Evolutionary conservation across 2,113 vertebrate species (phyloP), one percentile per base, ranked within the genome.

Genomic region (Cariama cristata): DNA sequence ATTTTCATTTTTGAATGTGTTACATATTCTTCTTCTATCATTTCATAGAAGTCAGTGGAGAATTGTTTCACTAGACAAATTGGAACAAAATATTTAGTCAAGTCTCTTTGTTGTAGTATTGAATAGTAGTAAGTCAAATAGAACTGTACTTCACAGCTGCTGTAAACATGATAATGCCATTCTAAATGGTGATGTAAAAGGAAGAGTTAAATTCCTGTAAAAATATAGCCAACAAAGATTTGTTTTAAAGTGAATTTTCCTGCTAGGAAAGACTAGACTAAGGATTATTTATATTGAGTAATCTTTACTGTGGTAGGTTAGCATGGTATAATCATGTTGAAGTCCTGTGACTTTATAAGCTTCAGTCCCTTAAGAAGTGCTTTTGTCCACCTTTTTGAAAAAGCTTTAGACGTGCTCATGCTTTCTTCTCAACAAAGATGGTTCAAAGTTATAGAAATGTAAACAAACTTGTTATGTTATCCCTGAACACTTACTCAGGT

Each of bases 401-500:
- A 81, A 64, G 2, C 14, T 89, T 45, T 40, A 45, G 32, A 15
- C 2, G 3, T 22, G 12, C 28, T 53, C 21, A 19, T 56, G 8
- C 11, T 82, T 74, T 68, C 14, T 59, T 81, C 47, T 79, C 24
- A 90, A 32, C 1, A 2, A 66, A 85, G 40, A 47, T 35, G 11
- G 66, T 69, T 59, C 33, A 10, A 23, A 80, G 26, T 35, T 35
- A 7, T 18, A 44, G 33, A 92, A 80, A 75, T 33, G 9, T 22
- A 74, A 62, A 79, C 58, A 74, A 69, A 52, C 20, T 47, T 50
- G 66, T 79, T 52, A n/a, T 6, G 22, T 83, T 83, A 17, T 68
- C 58, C 96, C 90, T 98, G 96, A 98, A 95, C 89, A 14, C 30
- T 68, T 42, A 75, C 8, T 75, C 95, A 98, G 96, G 14, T 99